Percentiles rank a stretch among this genome's conserved stretches.
Evolutionary conservation across 2,888 invertebrate genomes (phyloP).

Genomic region (Hermaeophaga mercurialis): DNA sequence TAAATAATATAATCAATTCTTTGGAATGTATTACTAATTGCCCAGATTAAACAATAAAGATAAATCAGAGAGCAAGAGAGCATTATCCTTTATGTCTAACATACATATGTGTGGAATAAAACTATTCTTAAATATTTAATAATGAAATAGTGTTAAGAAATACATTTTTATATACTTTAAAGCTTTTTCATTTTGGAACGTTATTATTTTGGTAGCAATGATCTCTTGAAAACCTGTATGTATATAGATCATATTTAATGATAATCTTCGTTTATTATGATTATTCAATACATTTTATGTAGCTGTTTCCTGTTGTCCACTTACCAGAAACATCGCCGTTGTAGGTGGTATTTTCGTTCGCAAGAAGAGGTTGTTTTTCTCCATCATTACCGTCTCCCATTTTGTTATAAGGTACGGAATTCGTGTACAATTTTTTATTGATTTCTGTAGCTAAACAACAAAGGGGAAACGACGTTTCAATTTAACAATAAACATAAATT

Average conservation of each 20-base stretch:
- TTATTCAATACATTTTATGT: no score
- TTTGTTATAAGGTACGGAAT: not conserved
- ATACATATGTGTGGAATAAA: no score
- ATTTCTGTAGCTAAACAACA: not conserved
- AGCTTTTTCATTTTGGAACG: not conserved
- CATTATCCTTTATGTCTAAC: no score
- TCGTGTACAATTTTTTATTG: not conserved
- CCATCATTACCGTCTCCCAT: slow-evolving; percentile 43
- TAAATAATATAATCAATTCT: no score
- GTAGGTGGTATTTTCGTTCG: slow-evolving; percentile 40
- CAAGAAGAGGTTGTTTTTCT: slow-evolving; percentile 47
- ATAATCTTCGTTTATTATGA: no score
- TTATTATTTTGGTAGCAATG: not conserved
- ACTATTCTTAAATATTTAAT: no score
- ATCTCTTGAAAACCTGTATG: not conserved
- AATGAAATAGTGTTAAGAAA: no score
- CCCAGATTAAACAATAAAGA: no score
- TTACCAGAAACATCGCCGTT: slow-evolving; percentile 44
- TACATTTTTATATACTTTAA: no score
- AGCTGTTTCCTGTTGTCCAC: slow-evolving; percentile 10
- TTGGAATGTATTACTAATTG: no score
- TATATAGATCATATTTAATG: not conserved
- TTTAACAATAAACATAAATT: not conserved
- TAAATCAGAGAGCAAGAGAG: no score
- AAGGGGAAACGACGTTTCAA: not conserved